These are phyloP conservation scores for Clarias laeviceps DNA, from an alignment of 2,797 vertebrate species.

Conservation along the genomic window DNA sequence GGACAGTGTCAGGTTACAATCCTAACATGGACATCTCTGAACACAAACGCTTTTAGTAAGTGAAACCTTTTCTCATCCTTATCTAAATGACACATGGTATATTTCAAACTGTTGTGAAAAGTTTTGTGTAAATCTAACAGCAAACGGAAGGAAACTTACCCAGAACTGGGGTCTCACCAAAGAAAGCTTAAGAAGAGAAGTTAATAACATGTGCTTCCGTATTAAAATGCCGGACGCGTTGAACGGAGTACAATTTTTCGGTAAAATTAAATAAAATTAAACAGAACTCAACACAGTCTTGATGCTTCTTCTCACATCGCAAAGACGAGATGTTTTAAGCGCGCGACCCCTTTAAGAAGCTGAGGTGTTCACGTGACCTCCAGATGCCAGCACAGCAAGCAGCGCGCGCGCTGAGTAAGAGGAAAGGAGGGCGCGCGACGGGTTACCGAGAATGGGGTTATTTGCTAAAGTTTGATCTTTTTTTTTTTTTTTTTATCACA, in stretches of 20 bases:
- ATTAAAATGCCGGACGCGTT: not conserved
- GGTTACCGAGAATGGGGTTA: not conserved
- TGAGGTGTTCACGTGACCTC: slow-evolving; percentile 63
- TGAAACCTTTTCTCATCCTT: not conserved
- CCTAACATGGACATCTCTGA: not conserved
- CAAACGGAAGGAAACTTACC: slow-evolving; percentile 3
- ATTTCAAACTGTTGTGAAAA: not conserved
- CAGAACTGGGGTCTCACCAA: not conserved
- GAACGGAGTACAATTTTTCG: too few relatives aligned
- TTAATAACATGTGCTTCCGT: not conserved
- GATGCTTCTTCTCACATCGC: not conserved
- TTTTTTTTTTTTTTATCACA: not conserved
- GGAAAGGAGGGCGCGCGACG: not conserved
- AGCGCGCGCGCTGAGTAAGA: not conserved
- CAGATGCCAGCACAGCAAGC: slow-evolving; percentile 65
- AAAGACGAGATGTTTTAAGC: not conserved
- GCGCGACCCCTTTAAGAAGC: slow-evolving; percentile 14
- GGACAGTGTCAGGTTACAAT: not conserved
- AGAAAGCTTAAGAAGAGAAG: not conserved
- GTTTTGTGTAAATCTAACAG: not conserved
- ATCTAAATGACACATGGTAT: not conserved
- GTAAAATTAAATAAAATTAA: not conserved
- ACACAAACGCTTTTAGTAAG: not conserved
- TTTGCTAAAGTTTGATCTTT: not conserved
- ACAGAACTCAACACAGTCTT: not conserved